Evolutionary conservation across 2,888 invertebrate species (phyloP).

Genomic region (Lasioglossum zephyrum): DNA sequence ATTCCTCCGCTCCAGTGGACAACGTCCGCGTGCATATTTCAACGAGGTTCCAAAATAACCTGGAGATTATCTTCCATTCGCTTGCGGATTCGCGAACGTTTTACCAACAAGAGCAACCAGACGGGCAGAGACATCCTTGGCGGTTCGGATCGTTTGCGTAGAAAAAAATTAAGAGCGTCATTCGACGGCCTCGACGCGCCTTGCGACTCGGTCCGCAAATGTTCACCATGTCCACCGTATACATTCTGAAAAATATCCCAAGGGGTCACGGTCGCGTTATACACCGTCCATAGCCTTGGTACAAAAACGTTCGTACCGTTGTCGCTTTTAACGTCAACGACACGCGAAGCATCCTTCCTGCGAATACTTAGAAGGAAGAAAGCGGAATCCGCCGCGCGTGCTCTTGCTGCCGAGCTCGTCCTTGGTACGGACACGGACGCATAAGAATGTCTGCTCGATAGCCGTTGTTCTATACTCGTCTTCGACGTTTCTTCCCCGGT

Average conservation of each 20-base stretch:
- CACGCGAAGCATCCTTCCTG: conserved; percentile 40
- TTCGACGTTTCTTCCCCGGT: conserved; percentile 14
- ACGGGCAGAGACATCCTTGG: conserved; percentile 48
- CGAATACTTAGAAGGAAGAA: conserved; percentile 46
- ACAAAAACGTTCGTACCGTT: conserved; percentile 28
- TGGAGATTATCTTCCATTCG: conserved; percentile 34
- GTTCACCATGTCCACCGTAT: neutral
- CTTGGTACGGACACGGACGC: conserved; percentile 44
- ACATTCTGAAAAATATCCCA: conserved; percentile 46
- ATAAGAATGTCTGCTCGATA: conserved; percentile 19
- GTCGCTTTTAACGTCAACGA: conserved; percentile 47
- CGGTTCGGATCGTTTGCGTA: conserved; percentile 47
- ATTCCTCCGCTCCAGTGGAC: neutral
- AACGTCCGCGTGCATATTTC: conserved; percentile 7
- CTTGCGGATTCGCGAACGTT: conserved; percentile 13
- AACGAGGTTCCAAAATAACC: conserved; percentile 27
- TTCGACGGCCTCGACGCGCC: conserved; percentile 45
- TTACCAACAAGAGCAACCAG: conserved; percentile 35
- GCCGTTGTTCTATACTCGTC: conserved; percentile 2
- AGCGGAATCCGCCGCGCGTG: conserved; percentile 50
- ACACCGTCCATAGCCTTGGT: conserved; percentile 49
- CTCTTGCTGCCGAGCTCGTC: conserved; percentile 26
- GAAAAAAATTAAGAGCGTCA: conserved; percentile 43
- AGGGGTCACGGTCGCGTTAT: conserved; percentile 49
- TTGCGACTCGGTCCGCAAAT: neutral